Evolutionary conservation across 1,140 invertebrate genomes (phyloP).

Genomic region (Lethrus apterus): DNA sequence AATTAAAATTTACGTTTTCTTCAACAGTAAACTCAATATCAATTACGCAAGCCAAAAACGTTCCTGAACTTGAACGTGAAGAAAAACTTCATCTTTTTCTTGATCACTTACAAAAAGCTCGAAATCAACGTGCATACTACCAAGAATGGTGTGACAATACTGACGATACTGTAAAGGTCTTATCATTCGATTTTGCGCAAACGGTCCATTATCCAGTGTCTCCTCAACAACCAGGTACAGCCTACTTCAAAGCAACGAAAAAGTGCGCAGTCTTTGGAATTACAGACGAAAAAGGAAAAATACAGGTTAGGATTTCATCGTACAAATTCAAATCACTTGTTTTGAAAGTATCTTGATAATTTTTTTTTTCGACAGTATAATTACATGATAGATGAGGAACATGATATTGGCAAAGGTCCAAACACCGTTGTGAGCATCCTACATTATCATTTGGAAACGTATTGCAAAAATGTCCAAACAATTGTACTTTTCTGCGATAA

Average conservation of each 20-base stretch:
- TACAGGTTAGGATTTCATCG: background rate
- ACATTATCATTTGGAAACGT: background rate
- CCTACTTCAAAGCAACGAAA: too few relatives aligned
- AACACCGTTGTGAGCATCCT: background rate
- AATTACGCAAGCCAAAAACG: background rate
- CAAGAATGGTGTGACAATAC: background rate
- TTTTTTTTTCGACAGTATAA: background rate
- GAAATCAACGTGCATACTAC: background rate
- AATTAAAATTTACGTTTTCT: background rate
- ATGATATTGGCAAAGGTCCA: background rate
- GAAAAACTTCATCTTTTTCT: background rate
- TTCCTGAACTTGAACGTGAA: background rate
- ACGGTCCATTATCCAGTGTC: background rate
- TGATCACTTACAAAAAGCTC: background rate
- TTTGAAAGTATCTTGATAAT: too few relatives aligned
- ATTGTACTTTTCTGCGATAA: background rate
- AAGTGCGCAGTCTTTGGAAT: slow-evolving; percentile 1
- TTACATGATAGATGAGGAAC: background rate
- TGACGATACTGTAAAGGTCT: background rate
- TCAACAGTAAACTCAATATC: background rate
- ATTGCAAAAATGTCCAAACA: background rate
- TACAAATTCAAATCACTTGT: background rate
- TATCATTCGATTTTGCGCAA: background rate
- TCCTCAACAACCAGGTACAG: background rate
- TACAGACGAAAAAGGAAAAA: background rate